These are phyloP conservation scores for Rhyacophila brunnea DNA, from an alignment of 1,140 invertebrate genomes.

Conservation along the genomic window DNA sequence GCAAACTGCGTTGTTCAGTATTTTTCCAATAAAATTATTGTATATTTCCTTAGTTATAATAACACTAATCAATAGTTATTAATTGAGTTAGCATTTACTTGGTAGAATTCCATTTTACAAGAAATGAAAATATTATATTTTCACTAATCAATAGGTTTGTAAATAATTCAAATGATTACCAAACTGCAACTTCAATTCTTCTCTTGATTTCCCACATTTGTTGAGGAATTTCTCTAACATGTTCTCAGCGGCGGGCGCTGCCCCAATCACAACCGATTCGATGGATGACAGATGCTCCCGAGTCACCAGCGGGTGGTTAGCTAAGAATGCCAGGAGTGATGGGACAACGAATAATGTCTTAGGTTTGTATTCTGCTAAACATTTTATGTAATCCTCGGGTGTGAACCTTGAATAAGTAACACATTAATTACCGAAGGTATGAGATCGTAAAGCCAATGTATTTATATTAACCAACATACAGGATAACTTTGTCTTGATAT, in stretches of 20 bases:
- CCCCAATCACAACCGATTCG: conserved; percentile 60
- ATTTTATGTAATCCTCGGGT: conserved; percentile 63
- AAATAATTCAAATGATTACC: conserved; percentile 47
- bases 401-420: too few relatives aligned
- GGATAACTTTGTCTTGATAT: too few relatives aligned
- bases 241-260: conserved; percentile 63
- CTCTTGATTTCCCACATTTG: conserved; percentile 55
- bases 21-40: too few relatives aligned
- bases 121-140: too few relatives aligned
- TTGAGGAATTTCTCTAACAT: conserved; percentile 61
- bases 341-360: conserved; percentile 66
- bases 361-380: conserved; percentile 60
- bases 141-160: conserved; percentile 12
- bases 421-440: too few relatives aligned
- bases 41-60: too few relatives aligned
- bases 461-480: too few relatives aligned
- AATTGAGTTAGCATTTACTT: too few relatives aligned
- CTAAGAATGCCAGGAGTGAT: conserved; percentile 65
- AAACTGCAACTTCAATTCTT: conserved; percentile 56
- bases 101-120: too few relatives aligned
- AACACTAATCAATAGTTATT: too few relatives aligned
- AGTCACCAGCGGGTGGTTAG: conserved; percentile 61
- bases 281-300: conserved; percentile 59
- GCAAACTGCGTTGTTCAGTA: too few relatives aligned
- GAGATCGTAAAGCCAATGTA: too few relatives aligned